phyloP scores from a whole-genome alignment of 2,888 invertebrate genomes.

The Epirrhoe alternata region DNA sequence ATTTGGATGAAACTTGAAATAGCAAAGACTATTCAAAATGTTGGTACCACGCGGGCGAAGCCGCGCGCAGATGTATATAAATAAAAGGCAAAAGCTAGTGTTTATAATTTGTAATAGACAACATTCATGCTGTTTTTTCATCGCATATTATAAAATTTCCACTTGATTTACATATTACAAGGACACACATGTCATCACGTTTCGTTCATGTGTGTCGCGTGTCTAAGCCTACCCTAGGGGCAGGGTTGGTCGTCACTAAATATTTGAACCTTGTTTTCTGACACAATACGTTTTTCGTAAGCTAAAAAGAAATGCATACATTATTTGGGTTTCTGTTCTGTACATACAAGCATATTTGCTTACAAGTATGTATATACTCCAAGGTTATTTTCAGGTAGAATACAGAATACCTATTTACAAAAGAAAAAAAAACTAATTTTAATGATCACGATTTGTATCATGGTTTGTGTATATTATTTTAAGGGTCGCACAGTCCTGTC shows the following conservation, averaged over 20 bases:
- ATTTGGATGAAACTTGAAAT: too few relatives aligned
- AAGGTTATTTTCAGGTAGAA: background rate
- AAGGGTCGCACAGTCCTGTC: too few relatives aligned
- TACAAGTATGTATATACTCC: too few relatives aligned
- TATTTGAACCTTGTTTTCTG: background rate
- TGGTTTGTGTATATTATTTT: too few relatives aligned
- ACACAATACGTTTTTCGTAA: background rate
- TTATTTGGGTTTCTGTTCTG: background rate
- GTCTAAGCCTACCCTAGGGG: background rate
- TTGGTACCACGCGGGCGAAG: too few relatives aligned
- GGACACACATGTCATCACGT: background rate
- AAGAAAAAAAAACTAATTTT: too few relatives aligned
- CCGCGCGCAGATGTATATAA: too few relatives aligned
- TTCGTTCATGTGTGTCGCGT: background rate
- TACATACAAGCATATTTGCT: background rate
- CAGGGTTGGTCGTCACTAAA: background rate
- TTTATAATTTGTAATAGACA: too few relatives aligned
- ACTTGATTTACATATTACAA: background rate
- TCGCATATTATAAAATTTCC: background rate
- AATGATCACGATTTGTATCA: background rate
- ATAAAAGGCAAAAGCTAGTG: too few relatives aligned
- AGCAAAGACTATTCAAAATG: too few relatives aligned
- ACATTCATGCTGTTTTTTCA: too few relatives aligned
- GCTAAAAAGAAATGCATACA: background rate
- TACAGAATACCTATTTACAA: too few relatives aligned